Evolutionary conservation across 2,888 invertebrate species (phyloP).

Genomic region (Dasypolia templi): DNA sequence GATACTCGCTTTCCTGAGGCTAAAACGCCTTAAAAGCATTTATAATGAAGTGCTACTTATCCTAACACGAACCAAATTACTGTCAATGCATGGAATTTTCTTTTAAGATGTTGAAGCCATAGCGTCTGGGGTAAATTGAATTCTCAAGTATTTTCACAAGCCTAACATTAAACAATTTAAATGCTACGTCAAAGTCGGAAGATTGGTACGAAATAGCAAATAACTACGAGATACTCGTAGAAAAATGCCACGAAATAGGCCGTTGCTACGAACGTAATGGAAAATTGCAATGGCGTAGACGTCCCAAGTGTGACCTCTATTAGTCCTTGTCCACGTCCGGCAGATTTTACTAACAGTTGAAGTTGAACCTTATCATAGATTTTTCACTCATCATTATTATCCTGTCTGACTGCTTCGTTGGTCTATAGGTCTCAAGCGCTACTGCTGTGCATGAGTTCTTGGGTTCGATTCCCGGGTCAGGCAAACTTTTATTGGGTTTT

Average conservation of each 20-base stretch:
- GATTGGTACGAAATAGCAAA: neutral
- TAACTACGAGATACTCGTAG: conserved; percentile 4
- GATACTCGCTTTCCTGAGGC: neutral
- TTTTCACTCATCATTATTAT: neutral
- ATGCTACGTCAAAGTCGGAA: neutral
- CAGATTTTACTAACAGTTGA: conserved; percentile 5
- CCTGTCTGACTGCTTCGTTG: no score
- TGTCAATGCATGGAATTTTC: conserved; percentile 32
- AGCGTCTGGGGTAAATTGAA: conserved; percentile 23
- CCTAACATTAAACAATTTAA: conserved; percentile 19
- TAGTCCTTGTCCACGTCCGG: conserved; percentile 17
- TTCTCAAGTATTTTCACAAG: conserved; percentile 25
- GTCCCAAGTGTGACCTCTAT: conserved; percentile 19
- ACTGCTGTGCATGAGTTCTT: no score
- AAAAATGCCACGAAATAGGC: neutral
- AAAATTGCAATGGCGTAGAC: conserved; percentile 12
- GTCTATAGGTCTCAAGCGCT: no score
- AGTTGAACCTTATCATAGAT: neutral
- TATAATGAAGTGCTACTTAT: conserved; percentile 28
- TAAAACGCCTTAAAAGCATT: conserved; percentile 19
- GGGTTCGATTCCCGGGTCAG: no score
- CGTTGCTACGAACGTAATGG: conserved; percentile 1
- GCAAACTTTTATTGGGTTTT: no score
- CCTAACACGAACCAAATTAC: conserved; percentile 14
- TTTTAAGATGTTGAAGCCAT: conserved; percentile 15